Evolutionary conservation across 2,113 vertebrate species (phyloP).

Genomic region (Pungitius pungitius): DNA sequence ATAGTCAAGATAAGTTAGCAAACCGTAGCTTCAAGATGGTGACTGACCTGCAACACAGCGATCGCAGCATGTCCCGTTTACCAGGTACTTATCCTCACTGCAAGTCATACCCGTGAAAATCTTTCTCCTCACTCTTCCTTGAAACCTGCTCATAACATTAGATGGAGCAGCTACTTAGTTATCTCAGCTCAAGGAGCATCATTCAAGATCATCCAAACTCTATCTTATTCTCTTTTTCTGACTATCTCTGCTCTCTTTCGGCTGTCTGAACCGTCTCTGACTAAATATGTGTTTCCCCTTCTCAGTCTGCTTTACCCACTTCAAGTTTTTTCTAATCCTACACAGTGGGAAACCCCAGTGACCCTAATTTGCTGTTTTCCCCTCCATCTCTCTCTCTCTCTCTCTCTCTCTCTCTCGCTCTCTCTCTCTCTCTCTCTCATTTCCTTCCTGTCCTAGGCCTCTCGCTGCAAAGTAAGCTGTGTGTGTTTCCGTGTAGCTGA

Average conservation of each 20-base stretch:
- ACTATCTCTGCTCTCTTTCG: conserved; percentile 22
- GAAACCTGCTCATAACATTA: neutral
- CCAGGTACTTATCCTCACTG: accelerated
- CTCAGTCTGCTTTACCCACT: conserved; percentile 27
- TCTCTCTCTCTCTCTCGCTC: conserved; percentile 13
- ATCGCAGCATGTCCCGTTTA: conserved; percentile 27
- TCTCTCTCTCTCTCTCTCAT: conserved; percentile 10
- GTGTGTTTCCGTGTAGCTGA: conserved; percentile 39
- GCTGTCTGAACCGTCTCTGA: conserved; percentile 25
- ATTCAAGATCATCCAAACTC: neutral
- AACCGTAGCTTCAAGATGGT: neutral
- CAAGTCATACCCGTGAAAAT: conserved; percentile 40
- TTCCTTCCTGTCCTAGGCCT: conserved; percentile 61
- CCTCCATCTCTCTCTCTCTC: neutral
- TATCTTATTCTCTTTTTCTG: neutral
- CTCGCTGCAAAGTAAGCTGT: neutral
- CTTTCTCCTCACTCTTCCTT: neutral
- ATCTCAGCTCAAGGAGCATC: neutral
- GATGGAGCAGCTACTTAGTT: neutral
- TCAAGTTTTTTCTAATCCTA: conserved; percentile 58
- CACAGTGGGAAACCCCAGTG: conserved; percentile 72
- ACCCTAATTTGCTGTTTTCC: conserved; percentile 49
- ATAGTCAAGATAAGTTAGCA: too few species aligned
- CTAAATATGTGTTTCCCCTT: conserved; percentile 38
- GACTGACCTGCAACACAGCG: conserved; percentile 68